Base-by-base conservation (phyloP, 2,888 invertebrate genomes). In the Lordiphosa fenestrarum region DNA sequence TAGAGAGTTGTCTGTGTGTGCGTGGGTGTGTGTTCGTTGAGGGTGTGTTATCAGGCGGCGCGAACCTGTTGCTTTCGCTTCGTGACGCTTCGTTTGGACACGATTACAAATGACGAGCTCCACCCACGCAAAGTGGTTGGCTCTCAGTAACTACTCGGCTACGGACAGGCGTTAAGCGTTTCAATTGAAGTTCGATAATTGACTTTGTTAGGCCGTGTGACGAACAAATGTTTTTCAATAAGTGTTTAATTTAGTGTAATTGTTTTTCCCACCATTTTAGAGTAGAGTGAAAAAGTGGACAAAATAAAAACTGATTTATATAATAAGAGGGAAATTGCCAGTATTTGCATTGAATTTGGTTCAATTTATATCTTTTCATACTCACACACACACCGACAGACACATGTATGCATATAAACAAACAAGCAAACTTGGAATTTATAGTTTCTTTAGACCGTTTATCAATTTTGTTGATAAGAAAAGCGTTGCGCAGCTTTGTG, bases 391-490 rank as follows among this genome's bases (percentile, higher is more conserved):
- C 4, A 3, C 9, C 3, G 3, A 9, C 15, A 7, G 25, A 23
- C 15, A 13, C 35, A n/a, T 12, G 7, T 44, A 38, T 13, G 13
- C 15, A 19, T 13, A 51, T 39, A 49, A 38, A 44, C 38, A 52
- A 53, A 53, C 44, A 53, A 53, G 54, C 21, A 30, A 6, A 7
- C 2, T 7, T 37, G 54, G 40, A 40, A 63, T 53, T 63, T 42
- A 30, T 46, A 56, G 58, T 53, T 56, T 54, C 53, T 47, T 61
- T 36, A 53, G 40, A 35, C 30, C 56, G 40, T 59, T 75, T 75
- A 75, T 75, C 83, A 50, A 36, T n/a, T 15, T n/a, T 23, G 39
- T 10, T 64, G 74, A 74, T 74, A 74, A 74, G 82, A 74, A 67
- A 39, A 39, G 15, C 53, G 63, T 70, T 81, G 55, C 61, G 73